Evolutionary conservation across 2,113 vertebrate species (phyloP), one percentile per base, ranked within the genome.

Genomic region (Osmerus eperlanus): DNA sequence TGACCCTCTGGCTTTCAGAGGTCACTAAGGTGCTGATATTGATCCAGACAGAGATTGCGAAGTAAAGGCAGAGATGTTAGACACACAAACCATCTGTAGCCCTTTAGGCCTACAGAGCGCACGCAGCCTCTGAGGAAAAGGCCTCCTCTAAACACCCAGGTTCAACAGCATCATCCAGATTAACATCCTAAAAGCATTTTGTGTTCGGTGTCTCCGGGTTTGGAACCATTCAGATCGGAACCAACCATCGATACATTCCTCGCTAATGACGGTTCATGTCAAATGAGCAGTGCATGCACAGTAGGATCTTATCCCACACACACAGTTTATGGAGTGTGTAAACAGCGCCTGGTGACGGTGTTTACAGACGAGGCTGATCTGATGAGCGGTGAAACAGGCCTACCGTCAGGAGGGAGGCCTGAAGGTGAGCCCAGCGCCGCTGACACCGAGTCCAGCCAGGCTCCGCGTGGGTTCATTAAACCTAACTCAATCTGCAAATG

Each of bases 1-100:
- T 66, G 71, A 60, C 75, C 77, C 74, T 86, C 67, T 66, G 71
- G 65, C 75, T 79, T 74, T 86, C 72, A 83, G 76, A 84, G 83
- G 83, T 84, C 82, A 84, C 63, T 1, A 71, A 78, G 81, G 76
- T 81, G 68, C 70, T 78, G 69, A 67, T 81, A 85, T 86, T 71
- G 74, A 86, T 87, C 78, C 55, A 29, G 66, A 83, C 55, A 29
- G 66, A 83, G 84, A 78, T 81, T 71, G 85, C 72, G 68, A 29
- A 71, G 81, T 73, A 73, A 55, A 21, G 65, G 55, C 19, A 25
- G 62, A 51, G 61, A 72, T 55, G 1, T 62, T 72, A 80, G 72
- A 74, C 67, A 62, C 67, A 62, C 52, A 72, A 68, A 41, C 21
- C 28, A 28, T 65, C 18, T 55, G 61, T 16, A 19, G 52, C 15